Conservation (phyloP, 1,140 invertebrate genomes). For the Psix sp. region DNA sequence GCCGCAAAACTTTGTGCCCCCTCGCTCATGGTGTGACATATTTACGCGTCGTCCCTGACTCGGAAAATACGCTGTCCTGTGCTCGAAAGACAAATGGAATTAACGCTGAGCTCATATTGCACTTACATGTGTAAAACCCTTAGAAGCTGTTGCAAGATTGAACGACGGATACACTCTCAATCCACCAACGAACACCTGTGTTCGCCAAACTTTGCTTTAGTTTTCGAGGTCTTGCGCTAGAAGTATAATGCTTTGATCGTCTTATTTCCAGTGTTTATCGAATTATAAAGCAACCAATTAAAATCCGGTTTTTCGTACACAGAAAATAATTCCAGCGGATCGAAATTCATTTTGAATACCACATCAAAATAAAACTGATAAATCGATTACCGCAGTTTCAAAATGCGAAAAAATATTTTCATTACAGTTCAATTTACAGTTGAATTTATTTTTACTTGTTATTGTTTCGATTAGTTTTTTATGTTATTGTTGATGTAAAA, state of each 20-base stretch:
- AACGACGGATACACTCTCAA: constrained; percentile 27
- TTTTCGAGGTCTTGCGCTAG: no score
- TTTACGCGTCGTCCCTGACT: constrained; percentile 53
- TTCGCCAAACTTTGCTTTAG: constrained; percentile 37
- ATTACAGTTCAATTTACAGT: no score
- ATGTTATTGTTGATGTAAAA: no score
- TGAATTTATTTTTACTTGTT: no score
- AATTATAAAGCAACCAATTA: no score
- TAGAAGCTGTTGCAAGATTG: constrained; percentile 20
- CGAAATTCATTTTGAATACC: no score
- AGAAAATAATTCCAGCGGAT: no score
- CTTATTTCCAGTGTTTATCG: neutral
- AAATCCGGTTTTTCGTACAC: no score
- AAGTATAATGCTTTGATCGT: neutral
- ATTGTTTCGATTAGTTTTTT: no score
- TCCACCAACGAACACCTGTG: constrained; percentile 35
- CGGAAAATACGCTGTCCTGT: constrained; percentile 51
- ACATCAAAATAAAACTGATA: no score
- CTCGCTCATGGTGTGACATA: constrained; percentile 41
- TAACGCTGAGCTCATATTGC: constrained; percentile 52
- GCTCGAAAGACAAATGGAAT: constrained; percentile 53
- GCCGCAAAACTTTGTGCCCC: constrained; percentile 2
- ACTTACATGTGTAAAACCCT: constrained; percentile 45
- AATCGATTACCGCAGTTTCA: no score
- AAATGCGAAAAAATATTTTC: no score